Conservation (phyloP, 1,140 invertebrate genomes). For the Micrasema minimum region DNA sequence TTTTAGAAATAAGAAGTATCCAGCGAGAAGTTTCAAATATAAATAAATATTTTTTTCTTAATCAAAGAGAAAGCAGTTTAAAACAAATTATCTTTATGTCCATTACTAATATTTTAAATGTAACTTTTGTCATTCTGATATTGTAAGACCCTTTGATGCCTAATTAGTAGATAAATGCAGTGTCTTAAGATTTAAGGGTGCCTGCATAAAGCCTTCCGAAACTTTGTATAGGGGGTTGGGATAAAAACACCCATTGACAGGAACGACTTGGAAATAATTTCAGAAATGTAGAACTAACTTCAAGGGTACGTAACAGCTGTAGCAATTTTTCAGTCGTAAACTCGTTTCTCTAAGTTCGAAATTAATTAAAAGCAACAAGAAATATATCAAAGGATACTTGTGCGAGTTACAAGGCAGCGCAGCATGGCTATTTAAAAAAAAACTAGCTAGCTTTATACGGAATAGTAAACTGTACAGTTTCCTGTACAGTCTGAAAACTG, state of each 20-base stretch:
- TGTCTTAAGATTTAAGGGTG: neutral
- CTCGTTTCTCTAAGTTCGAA: neutral
- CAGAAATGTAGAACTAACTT: neutral
- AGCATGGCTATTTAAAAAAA: no score
- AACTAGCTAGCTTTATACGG: no score
- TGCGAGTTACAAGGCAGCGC: no score
- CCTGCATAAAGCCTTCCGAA: neutral
- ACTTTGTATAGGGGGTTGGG: neutral
- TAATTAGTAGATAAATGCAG: neutral
- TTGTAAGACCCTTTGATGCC: no score
- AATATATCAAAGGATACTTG: neutral
- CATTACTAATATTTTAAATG: neutral
- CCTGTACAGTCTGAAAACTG: no score
- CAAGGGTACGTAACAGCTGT: neutral
- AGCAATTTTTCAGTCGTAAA: neutral
- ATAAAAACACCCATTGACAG: neutral
- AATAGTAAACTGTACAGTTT: no score
- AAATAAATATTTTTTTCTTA: no score
- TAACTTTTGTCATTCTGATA: neutral
- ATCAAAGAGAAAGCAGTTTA: no score
- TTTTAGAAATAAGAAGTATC: no score
- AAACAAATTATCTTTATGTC: neutral
- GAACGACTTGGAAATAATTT: neutral
- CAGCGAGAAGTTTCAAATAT: no score
- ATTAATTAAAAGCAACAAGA: constrained; percentile 4